These are phyloP conservation scores for Euproctis similis DNA, from an alignment of 2,888 invertebrate genomes.

Conservation along the genomic window DNA sequence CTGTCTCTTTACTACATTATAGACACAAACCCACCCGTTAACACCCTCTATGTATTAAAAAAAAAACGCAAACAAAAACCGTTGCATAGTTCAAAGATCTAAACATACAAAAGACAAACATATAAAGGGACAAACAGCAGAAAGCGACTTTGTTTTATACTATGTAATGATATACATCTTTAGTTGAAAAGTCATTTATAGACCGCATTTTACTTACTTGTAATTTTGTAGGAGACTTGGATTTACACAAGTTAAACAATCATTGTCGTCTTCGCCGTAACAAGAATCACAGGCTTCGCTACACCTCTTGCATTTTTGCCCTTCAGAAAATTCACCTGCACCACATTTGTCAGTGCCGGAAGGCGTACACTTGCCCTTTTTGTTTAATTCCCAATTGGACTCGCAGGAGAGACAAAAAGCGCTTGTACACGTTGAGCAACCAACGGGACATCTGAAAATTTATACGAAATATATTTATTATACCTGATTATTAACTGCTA, in stretches of 20 bases:
- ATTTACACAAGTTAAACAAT: slow-evolving; percentile 84
- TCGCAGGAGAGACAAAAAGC: slow-evolving; percentile 84
- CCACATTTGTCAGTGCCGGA: slow-evolving; percentile 82
- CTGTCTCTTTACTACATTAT: no score
- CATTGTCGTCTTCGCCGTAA: slow-evolving; percentile 82
- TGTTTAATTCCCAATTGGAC: slow-evolving; percentile 83
- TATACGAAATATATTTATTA: no score
- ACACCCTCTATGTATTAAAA: no score
- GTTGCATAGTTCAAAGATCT: no score
- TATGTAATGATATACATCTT: no score
- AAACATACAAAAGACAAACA: no score
- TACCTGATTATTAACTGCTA: no score
- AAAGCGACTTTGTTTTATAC: no score
- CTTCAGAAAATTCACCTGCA: slow-evolving; percentile 77
- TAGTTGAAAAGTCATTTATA: no score
- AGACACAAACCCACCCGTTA: no score
- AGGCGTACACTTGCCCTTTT: slow-evolving; percentile 84
- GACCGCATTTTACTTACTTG: slow-evolving; percentile 35
- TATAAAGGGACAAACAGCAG: no score
- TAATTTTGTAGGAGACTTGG: slow-evolving; percentile 82
- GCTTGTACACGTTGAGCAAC: slow-evolving; percentile 84
- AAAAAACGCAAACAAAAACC: no score
- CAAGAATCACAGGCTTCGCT: slow-evolving; percentile 89
- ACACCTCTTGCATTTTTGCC: slow-evolving; percentile 82
- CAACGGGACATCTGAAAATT: slow-evolving; percentile 81